These are phyloP conservation scores for Drosophila buzzatii DNA, from an alignment of 2,888 invertebrate species.

Conservation along the genomic window DNA sequence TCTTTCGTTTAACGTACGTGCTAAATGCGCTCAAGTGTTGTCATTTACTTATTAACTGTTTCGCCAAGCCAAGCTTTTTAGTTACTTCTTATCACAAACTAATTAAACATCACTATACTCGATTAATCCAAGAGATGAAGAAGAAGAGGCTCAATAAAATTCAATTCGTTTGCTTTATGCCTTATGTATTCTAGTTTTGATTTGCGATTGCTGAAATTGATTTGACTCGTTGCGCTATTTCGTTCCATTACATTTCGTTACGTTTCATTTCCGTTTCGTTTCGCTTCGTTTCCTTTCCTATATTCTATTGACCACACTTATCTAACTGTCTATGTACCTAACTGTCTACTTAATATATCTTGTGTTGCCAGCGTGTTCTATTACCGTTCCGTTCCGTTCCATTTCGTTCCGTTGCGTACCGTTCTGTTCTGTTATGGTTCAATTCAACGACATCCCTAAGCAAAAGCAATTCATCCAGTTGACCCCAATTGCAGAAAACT, in stretches of 20 bases:
- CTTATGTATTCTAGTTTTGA: slow-evolving; percentile 12
- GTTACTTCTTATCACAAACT: slow-evolving; percentile 37
- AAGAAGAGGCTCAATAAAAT: slow-evolving; percentile 1
- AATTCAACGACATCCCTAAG: slow-evolving; percentile 23
- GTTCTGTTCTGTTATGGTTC: slow-evolving; percentile 40
- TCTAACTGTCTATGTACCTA: slow-evolving; percentile 35
- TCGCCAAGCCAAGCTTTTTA: slow-evolving; percentile 38
- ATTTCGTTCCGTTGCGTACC: slow-evolving; percentile 27
- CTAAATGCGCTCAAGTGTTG: slow-evolving; percentile 39
- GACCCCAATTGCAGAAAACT: slow-evolving; percentile 11
- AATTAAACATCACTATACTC: slow-evolving; percentile 32
- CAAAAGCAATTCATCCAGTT: slow-evolving; percentile 32
- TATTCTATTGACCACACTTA: slow-evolving; percentile 10
- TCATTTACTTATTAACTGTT: slow-evolving; percentile 44
- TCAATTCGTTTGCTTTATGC: slow-evolving; percentile 17
- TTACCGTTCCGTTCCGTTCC: slow-evolving; percentile 39
- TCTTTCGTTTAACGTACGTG: slow-evolving; percentile 28
- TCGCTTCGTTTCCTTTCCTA: slow-evolving; percentile 1
- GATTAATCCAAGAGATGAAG: slow-evolving; percentile 16
- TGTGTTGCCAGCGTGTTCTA: slow-evolving; percentile 44
- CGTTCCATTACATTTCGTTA: slow-evolving; percentile 29
- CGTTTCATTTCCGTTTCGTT: slow-evolving; percentile 33
- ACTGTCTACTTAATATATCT: slow-evolving; percentile 43
- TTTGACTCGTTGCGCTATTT: slow-evolving; percentile 61
- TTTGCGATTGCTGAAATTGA: slow-evolving; percentile 45